Conservation (phyloP, 2,797 vertebrate species). For the Hypotaenidia philippensis region DNA sequence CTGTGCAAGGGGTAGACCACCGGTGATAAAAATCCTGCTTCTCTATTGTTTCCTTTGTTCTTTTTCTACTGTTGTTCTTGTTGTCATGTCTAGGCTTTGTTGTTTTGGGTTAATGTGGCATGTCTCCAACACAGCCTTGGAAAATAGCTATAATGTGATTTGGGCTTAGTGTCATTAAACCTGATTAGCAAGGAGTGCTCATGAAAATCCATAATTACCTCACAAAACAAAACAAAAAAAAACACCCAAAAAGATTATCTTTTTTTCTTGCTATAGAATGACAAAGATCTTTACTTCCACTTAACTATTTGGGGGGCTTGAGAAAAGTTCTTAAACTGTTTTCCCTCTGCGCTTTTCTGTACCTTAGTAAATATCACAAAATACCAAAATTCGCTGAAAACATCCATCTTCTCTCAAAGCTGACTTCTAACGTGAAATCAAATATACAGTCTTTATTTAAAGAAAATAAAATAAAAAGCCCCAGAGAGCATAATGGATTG, state of each 20-base stretch:
- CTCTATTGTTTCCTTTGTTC: not conserved
- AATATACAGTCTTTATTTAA: conserved; percentile 4
- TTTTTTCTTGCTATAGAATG: conserved; percentile 18
- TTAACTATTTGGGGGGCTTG: not conserved
- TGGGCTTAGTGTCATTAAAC: conserved; percentile 72
- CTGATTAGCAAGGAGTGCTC: conserved; percentile 67
- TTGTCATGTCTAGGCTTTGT: conserved; percentile 5
- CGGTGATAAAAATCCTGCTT: not conserved
- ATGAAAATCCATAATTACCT: conserved; percentile 74
- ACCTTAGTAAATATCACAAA: not conserved
- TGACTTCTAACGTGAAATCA: not conserved
- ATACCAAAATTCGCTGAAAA: not conserved
- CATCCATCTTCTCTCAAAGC: conserved; percentile 18
- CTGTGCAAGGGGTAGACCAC: not conserved
- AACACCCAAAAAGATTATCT: not conserved
- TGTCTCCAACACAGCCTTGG: conserved; percentile 40
- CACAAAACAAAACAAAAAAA: conserved; percentile 40
- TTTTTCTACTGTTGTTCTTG: not conserved
- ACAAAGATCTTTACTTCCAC: not conserved
- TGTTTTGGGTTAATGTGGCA: conserved; percentile 45
- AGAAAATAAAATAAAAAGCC: conserved; percentile 23
- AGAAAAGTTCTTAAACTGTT: not conserved
- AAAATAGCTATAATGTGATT: conserved; percentile 74
- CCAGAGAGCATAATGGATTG: not conserved
- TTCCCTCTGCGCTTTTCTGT: not conserved